Base-by-base conservation (phyloP, 2,113 vertebrate species). In the Toxotes jaculatrix region DNA sequence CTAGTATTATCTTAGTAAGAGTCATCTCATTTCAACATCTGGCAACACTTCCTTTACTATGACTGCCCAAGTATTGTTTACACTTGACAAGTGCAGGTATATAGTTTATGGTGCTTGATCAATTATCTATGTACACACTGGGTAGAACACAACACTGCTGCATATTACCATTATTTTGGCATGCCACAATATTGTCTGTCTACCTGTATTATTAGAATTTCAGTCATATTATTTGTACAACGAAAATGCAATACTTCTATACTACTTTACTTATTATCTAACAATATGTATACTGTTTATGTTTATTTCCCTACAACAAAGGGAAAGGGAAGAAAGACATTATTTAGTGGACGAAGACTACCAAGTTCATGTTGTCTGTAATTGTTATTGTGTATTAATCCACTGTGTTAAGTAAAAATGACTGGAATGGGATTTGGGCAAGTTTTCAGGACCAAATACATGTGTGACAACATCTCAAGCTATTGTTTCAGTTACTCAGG, bases 31-130 rank as follows among this genome's bases (percentile, higher is more conserved):
- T 63, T 70, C 3, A 38, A 42, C 31, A 27, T n/a, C 60, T 64
- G 17, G 72, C n/a, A 47, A 32, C 51, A 53, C 19, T 62, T 74
- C 32, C 32, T 80, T 66, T 74, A 63, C 23, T 62, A 38, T 80
- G 49, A 63, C 36, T 55, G 14, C n/a, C 10, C 7, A 62, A 56
- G 8, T 59, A 62, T 71, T 79, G 70, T 89, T 87, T 79, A 77
- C 55, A 72, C 31, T 61, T 23, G 47, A 45, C 27, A 65, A 61
- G 36, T 80, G n/a, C 76, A 86, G 74, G 71, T 56, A 55, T 69
- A 72, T 34, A 68, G 32, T 45, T 67, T n/a, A 74, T 75, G 84
- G 79, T 84, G 64, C 70, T 87, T 56, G 1, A 43, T 73, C 13
- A 74, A 17, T 49, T 42, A 55, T 57, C 21, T 45, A n/a, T 69